Base-by-base conservation (phyloP, 2,797 vertebrate genomes). In the Coreius guichenoti region DNA sequence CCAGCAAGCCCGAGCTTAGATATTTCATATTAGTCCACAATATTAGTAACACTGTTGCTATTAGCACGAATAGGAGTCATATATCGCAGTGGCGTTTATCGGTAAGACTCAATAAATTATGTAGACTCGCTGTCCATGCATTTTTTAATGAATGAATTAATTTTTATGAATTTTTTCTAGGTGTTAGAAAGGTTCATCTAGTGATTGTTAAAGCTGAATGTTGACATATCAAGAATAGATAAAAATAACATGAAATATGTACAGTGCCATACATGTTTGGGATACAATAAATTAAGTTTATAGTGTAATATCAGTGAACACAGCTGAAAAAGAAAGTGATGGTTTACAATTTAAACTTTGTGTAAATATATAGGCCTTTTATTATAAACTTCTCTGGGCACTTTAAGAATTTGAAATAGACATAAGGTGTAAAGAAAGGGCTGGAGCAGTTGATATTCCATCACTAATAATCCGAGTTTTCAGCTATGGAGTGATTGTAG, bases 331-430 rank as follows among this genome's bases (percentile, higher is more conserved):
- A 79, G n/a, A 51, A 33, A 1, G 36, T 23, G 75, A 79, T 65
- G 80, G 72, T 43, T 68, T 39, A 82, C 29, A 16, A 86, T 84
- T 82, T 80, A 80, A 54, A 36, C 56, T 73, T 87, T 78, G 70
- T 88, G 80, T 87, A 85, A 88, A 88, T 89, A 88, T 83, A 85
- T 33, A 85, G 76, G 83, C 51, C 76, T 85, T 51, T 61, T 49
- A 73, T 86, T 88, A 89, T 73, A 89, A 82, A 86, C 75, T 74
- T 67, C 78, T 86, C 86, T 86, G 88, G 90, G 88, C 90, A 90
- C 88, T 90, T 89, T 87, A 36, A 90, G 74, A 88, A 56, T 68
- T 63, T 69, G 69, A 36, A 77, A 88, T 65, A 81, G 86, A 87
- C 79, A 83, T 80, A 86, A 80, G 79, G 88, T 83, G 79, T 85